Base-by-base conservation (phyloP, 2,113 vertebrate species). In the Sinocyclocheilus anophthalmus region DNA sequence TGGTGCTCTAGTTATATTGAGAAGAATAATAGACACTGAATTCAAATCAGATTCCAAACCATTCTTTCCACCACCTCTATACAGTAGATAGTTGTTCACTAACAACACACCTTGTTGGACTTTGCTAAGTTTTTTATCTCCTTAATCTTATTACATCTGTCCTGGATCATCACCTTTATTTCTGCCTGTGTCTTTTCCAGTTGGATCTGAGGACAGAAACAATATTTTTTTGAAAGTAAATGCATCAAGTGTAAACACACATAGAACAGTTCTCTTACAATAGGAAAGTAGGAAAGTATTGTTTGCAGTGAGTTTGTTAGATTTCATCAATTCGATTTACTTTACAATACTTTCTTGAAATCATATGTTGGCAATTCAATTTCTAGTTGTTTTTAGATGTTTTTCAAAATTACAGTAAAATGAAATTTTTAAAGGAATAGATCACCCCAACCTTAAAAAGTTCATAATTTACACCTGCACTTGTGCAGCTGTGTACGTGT, bases 141-240 rank as follows among this genome's bases (percentile, higher is more conserved):
- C 57, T 59, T 22, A 22, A 84, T 63, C 61, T 85, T 87, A 39
- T 76, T 81, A 5, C 48, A 1, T 48, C 70, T 81, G 2, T 83
- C 30, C 30, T 79, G 48, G 33, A 83, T 63, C 73, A 88, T 75
- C 14, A 53, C 12, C 63, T 85, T 70, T 63, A 87, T 50, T 24
- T 75, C 80, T 45, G 37, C 33, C 0, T 24, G 84, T 11, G 61
- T 84, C 8, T 84, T 59, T 48, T 67, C 67, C 9, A 90, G 30
- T 24, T 77, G 16, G 78, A 8, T 30, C 85, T 89, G 24, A 57
- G 22, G 42, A 45, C 42, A 45, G 42, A 45, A 45, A 45, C 42
- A 45, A 45, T 45, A 45, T 37, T 42, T 42, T 9, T 42, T 42
- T 9, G 0, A 33, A 42, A 42, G 42, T 9, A 42, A 45, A 45